Evolutionary conservation across 2,113 vertebrate species (phyloP), one percentile per base, ranked within the genome.

Genomic region (Crotophaga sulcirostris): DNA sequence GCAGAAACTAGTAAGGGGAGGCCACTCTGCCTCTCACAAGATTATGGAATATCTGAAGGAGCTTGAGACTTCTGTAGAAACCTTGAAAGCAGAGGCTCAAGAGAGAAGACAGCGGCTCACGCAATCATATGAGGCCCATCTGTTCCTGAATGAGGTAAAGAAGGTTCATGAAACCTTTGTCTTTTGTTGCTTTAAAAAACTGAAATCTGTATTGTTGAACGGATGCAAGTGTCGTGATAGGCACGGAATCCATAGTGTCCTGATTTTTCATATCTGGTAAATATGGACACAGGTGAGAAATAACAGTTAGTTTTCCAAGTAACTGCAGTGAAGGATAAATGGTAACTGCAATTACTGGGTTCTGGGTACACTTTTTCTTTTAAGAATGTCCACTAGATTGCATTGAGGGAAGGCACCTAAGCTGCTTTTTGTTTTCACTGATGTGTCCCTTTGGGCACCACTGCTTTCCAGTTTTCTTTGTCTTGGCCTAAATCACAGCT

Each of bases 81-180:
- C 63, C 33, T 97, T 99, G 89, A 96, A 60, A 87, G 93, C 31
- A 56, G 98, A 98, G 84, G 97, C 97, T 15, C 93, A 96, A 13
- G 96, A 58, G 84, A 98, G 98, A 76, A 88, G 93, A 52, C 97
- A 45, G 45, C 75, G 84, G 40, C 98, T 99, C 23, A 96, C 97
- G 77, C 98, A 98, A 90, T 98, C 98, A 3, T 97, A 98, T 33
- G 97, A 98, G 94, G 98, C 98, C 85, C 98, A 99, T 84, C 95
- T 97, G 42, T 98, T 98, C 90, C 97, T 99, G 60, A 96, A 93
- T 6, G 98, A 99, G 98, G 99, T 99, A 95, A 97, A 92, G 24
- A 31, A 55, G 24, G 7, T 13, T 89, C 11, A 34, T 47, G 25
- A 44, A 11, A 62, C 10, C 38, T 59, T 76, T 40, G 10, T 25